Percentiles rank a stretch among this genome's conserved stretches.
phyloP scores from a whole-genome alignment of 2,113 vertebrate species.

The Cyanoramphus novaezelandiae region DNA sequence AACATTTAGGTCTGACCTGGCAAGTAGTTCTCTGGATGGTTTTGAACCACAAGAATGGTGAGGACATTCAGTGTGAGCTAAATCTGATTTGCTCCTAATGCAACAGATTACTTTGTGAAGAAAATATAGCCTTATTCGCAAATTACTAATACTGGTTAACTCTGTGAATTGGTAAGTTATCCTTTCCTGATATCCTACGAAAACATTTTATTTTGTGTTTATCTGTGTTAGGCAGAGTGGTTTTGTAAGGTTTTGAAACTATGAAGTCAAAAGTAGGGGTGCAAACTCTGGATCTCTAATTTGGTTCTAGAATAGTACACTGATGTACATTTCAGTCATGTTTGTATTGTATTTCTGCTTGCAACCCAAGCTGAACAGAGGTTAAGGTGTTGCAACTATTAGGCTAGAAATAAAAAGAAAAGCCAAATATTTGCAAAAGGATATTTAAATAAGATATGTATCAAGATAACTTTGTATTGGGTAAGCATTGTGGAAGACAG shows the following conservation, averaged over 20 bases:
- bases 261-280: neutral
- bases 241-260: neutral
- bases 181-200: neutral
- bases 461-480: neutral
- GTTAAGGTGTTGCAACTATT: neutral
- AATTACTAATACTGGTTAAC: neutral
- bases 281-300: neutral
- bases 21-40: neutral
- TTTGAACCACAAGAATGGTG: neutral
- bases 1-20: rapidly evolving
- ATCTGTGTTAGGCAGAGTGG: neutral
- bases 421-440: neutral
- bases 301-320: neutral
- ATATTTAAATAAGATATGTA: neutral
- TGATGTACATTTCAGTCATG: neutral
- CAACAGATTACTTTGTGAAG: neutral
- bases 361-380: neutral
- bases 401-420: neutral
- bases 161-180: neutral
- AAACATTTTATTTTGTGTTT: neutral
- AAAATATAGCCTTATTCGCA: neutral
- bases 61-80: neutral
- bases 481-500: neutral
- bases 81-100: neutral
- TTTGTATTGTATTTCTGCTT: neutral